Base-by-base conservation (phyloP, 2,888 invertebrate genomes). In the Oligia strigilis region DNA sequence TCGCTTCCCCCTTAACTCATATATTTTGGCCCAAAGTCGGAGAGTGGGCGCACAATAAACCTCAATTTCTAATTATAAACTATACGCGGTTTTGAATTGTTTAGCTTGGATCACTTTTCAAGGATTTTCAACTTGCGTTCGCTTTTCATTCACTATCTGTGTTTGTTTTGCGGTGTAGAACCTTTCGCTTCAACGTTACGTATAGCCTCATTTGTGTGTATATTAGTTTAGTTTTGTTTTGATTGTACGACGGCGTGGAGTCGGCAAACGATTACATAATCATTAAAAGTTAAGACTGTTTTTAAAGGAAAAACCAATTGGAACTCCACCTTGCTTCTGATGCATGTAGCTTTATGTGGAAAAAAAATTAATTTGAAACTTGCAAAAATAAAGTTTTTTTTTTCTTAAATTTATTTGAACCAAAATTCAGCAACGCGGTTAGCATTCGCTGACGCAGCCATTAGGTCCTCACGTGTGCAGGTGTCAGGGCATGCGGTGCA, bases 191-290 rank as follows among this genome's bases (percentile, higher is more conserved):
- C n/a, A 17, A 36, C 4, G 55, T 62, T 49, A 65, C 40, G 60
- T 52, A 29, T 29, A 40, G 62, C 36, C 58, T 79, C n/a, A 69
- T 69, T 46, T 72, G 58, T 65, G 58, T 65, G 46, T 72, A 70
- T 60, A 82, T 83, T 86, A 70, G 69, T 83, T 83, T 82, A 62
- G 86, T 83, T 83, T 60, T 46, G 66, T 77, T 69, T 58, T 65
- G 36, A 13, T 29, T 23, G 49, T 19, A 58, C 13, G 4, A 9
- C 17, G 49, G 66, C 19, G 43, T 49, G 52, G 2, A 49, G 8
- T 23, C 40, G 4, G 6, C 9, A n/a, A 83, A 67, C 29, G 19
- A 43, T 81, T 49, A 58, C 23, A 0, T 64, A 46, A 74, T 81
- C 36, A 36, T 17, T 13, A 19, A 46, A 65, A 58, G n/a, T 77